Evolutionary conservation across 2,888 invertebrate genomes (phyloP), one percentile per base, ranked within the genome.

Genomic region (Pharmacophagus antenor): DNA sequence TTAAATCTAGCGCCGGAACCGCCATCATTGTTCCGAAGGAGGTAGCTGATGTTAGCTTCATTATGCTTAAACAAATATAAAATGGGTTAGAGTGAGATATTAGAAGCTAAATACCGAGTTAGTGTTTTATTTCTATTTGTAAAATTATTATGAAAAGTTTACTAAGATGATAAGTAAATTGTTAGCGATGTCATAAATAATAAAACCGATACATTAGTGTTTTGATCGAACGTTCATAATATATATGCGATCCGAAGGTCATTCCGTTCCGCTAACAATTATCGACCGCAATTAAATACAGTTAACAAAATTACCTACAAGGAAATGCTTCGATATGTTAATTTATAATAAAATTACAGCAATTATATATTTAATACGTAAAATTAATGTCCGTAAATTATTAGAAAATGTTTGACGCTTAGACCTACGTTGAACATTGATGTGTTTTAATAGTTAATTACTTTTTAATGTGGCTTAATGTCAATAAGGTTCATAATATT

Each of bases 281-380:
- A 81, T 66, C 57, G 52, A n/a, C 64, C 71, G 72, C 71, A 70
- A 79, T 78, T 82, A 79, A 79, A 76, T 63, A 67, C 59, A 64
- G 64, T 67, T 69, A 65, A 69, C 73, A 68, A 65, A 67, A 77
- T 78, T 77, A 79, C 69, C 10, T 68, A 75, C 72, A 73, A 80
- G 84, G 82, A 82, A 84, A 82, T 71, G 73, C 74, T 79, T 76
- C 77, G 79, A 73, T 69, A 69, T 65, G 65, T 73, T 75, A 76
- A 80, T 77, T 73, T 69, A 67, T 68, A 66, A 70, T 75, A 75
- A 74, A 56, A 63, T 61, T 49, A 60, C 58, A 60, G 27, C 42
- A 20, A 67, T 67, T 65, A 66, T 58, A 60, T 62, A 65, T 53
- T 4, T 42, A 42, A n/a, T 63, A 60, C 62, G 60, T 64, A 64